Evolutionary conservation across 1,140 invertebrate genomes (phyloP).

Genomic region (Achatina immaculata): DNA sequence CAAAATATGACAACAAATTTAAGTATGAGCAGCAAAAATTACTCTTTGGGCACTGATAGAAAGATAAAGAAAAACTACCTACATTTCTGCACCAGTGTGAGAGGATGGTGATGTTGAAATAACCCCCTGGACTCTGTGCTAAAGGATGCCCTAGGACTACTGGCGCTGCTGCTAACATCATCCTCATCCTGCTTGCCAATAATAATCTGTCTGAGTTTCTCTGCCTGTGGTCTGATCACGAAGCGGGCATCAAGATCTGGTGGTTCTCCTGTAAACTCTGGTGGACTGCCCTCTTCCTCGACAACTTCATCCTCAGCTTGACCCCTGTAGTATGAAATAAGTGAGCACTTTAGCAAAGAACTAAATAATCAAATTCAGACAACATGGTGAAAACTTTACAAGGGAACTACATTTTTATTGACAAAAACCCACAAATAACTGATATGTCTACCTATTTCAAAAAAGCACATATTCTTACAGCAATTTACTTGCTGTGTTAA

Average conservation of each 20-base stretch:
- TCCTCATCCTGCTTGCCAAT: conserved; percentile 50
- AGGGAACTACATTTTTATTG: too few relatives aligned
- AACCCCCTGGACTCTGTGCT: conserved; percentile 18
- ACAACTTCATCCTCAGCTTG: conserved; percentile 16
- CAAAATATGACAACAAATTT: too few relatives aligned
- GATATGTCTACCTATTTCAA: too few relatives aligned
- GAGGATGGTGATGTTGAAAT: conserved; percentile 23
- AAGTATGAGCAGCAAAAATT: too few relatives aligned
- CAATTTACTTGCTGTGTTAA: too few relatives aligned
- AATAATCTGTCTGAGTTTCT: conserved; percentile 67
- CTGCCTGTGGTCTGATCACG: conserved; percentile 65
- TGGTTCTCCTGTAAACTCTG: conserved; percentile 60
- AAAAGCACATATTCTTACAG: too few relatives aligned
- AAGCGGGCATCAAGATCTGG: conserved; percentile 55
- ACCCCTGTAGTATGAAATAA: not conserved
- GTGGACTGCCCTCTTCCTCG: conserved; percentile 52
- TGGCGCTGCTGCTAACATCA: conserved; percentile 27
- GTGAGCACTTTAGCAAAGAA: not conserved
- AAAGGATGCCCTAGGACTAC: conserved; percentile 33
- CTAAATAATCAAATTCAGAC: not conserved
- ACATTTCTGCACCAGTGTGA: conserved; percentile 25
- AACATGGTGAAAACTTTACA: too few relatives aligned
- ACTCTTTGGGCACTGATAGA: too few relatives aligned
- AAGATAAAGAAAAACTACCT: too few relatives aligned
- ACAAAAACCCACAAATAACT: too few relatives aligned